Conservation (phyloP, 1,140 invertebrate genomes). For the Caenorhabditis latens region DNA sequence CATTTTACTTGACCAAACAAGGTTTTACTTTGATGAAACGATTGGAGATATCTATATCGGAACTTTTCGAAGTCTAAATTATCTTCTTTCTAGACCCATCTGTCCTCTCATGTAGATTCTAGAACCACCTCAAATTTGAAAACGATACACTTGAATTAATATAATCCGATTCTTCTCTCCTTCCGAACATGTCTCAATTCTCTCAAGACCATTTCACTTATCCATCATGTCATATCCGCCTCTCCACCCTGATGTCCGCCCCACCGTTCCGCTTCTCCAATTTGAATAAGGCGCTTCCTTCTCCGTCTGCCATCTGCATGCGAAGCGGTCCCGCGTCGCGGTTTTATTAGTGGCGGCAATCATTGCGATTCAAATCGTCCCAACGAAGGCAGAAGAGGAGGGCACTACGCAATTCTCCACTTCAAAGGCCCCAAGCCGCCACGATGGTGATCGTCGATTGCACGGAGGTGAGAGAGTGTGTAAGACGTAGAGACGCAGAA, state of each 20-base stretch:
- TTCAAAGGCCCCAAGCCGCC: constrained; percentile 26
- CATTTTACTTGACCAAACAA: neutral
- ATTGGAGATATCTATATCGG: neutral
- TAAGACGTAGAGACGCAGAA: constrained; percentile 14
- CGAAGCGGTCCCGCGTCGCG: constrained; percentile 46
- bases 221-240: constrained; percentile 39
- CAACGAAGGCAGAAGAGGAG: neutral
- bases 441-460: constrained; percentile 41
- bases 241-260: neutral
- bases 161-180: neutral
- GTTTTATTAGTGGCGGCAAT: constrained; percentile 48
- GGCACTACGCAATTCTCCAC: constrained; percentile 40
- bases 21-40: neutral
- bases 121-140: neutral
- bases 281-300: constrained; percentile 25
- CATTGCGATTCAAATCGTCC: constrained; percentile 40
- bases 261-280: constrained; percentile 36
- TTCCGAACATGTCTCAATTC: neutral
- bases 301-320: neutral
- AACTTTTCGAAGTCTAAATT: too few species aligned
- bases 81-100: neutral
- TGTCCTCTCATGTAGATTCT: neutral
- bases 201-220: constrained; percentile 17
- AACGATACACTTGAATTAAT: neutral
- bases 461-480: neutral